phyloP scores from a whole-genome alignment of 1,140 invertebrate species.

The Campoletis sonorensis region DNA sequence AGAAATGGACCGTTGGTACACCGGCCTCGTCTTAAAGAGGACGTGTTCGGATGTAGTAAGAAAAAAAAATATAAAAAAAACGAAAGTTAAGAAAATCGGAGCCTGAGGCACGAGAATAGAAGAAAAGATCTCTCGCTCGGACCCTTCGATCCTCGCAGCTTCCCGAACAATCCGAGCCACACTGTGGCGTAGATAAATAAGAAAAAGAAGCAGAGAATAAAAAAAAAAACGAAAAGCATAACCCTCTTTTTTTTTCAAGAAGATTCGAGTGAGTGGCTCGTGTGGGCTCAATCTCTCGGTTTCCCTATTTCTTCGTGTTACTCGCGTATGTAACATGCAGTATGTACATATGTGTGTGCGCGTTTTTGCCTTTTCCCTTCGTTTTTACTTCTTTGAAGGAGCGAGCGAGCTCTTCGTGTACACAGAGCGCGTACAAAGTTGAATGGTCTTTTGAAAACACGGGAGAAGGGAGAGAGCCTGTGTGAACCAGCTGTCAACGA shows the following conservation, averaged over 20 bases:
- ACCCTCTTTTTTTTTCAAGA: background rate
- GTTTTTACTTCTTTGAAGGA: slow-evolving; percentile 1
- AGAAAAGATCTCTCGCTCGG: background rate
- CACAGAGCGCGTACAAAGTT: background rate
- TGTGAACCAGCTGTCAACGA: background rate
- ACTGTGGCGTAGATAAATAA: slow-evolving; percentile 13
- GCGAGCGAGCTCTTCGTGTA: background rate
- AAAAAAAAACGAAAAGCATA: background rate
- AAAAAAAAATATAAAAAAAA: slow-evolving; percentile 14
- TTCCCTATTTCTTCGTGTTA: background rate
- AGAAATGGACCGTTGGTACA: slow-evolving; percentile 30
- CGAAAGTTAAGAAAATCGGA: background rate
- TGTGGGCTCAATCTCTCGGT: background rate
- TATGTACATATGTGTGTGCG: too few relatives aligned
- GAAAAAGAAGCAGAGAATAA: background rate
- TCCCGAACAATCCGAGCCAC: slow-evolving; percentile 13
- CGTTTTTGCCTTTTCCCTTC: background rate
- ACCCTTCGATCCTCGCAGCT: background rate
- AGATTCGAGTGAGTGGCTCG: slow-evolving; percentile 16
- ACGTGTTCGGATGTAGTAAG: slow-evolving; percentile 31
- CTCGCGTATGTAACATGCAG: too few relatives aligned
- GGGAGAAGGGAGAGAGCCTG: background rate
- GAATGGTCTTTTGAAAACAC: slow-evolving; percentile 1
- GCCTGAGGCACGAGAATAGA: background rate
- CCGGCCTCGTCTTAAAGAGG: slow-evolving; percentile 49